phyloP scores from a whole-genome alignment of 2,888 invertebrate species.

The Ommatoiulus sabulosus region DNA sequence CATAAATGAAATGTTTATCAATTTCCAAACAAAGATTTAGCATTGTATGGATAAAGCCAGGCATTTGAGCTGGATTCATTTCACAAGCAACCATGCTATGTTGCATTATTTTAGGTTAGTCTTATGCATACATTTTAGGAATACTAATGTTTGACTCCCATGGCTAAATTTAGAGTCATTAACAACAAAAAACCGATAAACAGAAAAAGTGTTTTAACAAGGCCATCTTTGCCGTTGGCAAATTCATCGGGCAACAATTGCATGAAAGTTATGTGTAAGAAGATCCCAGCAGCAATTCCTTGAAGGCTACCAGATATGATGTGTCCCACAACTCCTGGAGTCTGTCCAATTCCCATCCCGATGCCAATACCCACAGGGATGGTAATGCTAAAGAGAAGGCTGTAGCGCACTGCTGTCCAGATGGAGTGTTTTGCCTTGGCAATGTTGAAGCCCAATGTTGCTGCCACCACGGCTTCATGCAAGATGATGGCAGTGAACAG shows the following conservation, averaged over 20 bases:
- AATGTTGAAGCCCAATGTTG: slow-evolving; percentile 66
- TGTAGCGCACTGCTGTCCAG: slow-evolving; percentile 62
- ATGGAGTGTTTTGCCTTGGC: slow-evolving; percentile 63
- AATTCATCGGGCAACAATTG: slow-evolving; percentile 65
- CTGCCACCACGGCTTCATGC: slow-evolving; percentile 65
- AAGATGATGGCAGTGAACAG: slow-evolving; percentile 66
- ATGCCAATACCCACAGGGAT: slow-evolving; percentile 66
- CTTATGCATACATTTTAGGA: background rate
- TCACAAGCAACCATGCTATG: too few relatives aligned
- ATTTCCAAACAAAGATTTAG: too few relatives aligned
- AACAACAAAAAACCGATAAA: slow-evolving; percentile 62
- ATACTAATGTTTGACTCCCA: slow-evolving; percentile 52
- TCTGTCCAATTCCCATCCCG: slow-evolving; percentile 64
- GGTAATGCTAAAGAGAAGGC: slow-evolving; percentile 64
- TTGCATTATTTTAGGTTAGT: background rate
- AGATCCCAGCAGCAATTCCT: slow-evolving; percentile 66
- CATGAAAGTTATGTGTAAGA: slow-evolving; percentile 66
- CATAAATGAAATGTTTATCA: too few relatives aligned
- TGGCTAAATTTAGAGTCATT: slow-evolving; percentile 57
- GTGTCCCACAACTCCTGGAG: slow-evolving; percentile 63
- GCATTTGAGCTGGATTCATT: too few relatives aligned
- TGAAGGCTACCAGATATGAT: slow-evolving; percentile 65
- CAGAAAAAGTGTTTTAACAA: slow-evolving; percentile 62
- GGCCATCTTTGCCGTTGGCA: slow-evolving; percentile 59
- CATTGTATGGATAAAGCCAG: too few relatives aligned